Evolutionary conservation across 1,140 invertebrate species (phyloP).

Genomic region (Drosophila bocki): DNA sequence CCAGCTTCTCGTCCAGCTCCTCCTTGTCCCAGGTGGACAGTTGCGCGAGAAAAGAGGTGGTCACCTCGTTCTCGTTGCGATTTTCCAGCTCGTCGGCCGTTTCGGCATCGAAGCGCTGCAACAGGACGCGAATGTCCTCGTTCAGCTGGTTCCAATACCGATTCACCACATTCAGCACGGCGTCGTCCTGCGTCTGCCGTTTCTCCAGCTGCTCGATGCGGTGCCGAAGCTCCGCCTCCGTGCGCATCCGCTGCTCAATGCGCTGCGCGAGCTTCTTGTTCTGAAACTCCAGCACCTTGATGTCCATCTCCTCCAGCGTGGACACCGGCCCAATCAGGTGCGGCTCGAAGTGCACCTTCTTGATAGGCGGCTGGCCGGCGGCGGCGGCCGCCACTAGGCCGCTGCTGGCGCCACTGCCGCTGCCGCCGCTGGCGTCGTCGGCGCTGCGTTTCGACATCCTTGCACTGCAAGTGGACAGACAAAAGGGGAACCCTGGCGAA

Average conservation of each 20-base stretch:
- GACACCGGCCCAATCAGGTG: conserved; percentile 96
- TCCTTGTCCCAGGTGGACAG: conserved; percentile 99
- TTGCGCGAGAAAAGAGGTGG: conserved; percentile 97
- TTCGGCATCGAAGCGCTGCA: conserved; percentile 98
- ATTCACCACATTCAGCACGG: conserved; percentile 98
- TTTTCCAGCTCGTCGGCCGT: conserved; percentile 98
- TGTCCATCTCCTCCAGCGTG: conserved; percentile 98
- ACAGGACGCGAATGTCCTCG: conserved; percentile 97
- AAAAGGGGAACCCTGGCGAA: conserved; percentile 2
- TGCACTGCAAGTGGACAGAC: conserved; percentile 38
- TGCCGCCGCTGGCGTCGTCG: conserved; percentile 86
- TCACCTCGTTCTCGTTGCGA: conserved; percentile 98
- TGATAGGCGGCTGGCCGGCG: conserved; percentile 89
- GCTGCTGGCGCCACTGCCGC: conserved; percentile 69
- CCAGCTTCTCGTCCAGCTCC: conserved; percentile 97
- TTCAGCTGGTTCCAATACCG: conserved; percentile 99
- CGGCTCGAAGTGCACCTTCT: conserved; percentile 97
- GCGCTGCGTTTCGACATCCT: conserved; percentile 91
- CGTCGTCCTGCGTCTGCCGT: conserved; percentile 98
- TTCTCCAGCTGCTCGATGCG: conserved; percentile 98
- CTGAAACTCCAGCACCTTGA: conserved; percentile 98
- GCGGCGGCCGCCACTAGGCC: conserved; percentile 67
- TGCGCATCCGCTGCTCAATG: conserved; percentile 95
- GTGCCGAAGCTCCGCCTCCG: conserved; percentile 95
- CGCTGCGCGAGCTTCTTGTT: conserved; percentile 98